These are phyloP conservation scores for Drosophila fulvimacula DNA, from an alignment of 2,888 invertebrate species.

Conservation along the genomic window DNA sequence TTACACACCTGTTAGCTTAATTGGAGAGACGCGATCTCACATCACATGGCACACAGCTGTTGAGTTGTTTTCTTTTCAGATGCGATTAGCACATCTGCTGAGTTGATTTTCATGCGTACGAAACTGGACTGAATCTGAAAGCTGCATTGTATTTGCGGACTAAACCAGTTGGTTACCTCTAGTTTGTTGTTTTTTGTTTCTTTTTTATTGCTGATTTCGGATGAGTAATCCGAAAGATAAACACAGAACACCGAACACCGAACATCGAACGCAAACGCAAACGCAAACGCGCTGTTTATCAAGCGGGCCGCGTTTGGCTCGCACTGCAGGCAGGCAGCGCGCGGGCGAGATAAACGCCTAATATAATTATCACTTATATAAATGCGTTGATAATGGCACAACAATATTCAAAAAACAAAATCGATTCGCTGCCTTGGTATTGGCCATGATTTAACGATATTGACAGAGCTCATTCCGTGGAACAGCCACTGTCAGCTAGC, in stretches of 20 bases:
- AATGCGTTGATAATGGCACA: constrained; percentile 76
- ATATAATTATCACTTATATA: constrained; percentile 80
- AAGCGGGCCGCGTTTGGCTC: constrained; percentile 8
- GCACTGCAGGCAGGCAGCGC: constrained; percentile 33
- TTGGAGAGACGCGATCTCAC: constrained; percentile 45
- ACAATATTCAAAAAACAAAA: constrained; percentile 77
- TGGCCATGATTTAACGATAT: constrained; percentile 16
- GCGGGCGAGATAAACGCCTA: constrained; percentile 59
- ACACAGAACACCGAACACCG: constrained; percentile 31
- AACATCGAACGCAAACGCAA: constrained; percentile 11
- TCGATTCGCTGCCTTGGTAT: constrained; percentile 65
- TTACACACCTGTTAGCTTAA: constrained; percentile 49
- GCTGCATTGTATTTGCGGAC: constrained; percentile 44
- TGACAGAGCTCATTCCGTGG: background rate
- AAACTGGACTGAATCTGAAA: constrained; percentile 20
- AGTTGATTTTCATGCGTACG: constrained; percentile 10
- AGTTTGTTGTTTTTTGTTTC: background rate
- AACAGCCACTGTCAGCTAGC: background rate
- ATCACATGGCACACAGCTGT: constrained; percentile 61
- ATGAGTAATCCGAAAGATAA: constrained; percentile 71
- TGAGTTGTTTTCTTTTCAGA: constrained; percentile 6
- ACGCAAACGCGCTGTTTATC: constrained; percentile 45
- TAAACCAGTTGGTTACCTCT: constrained; percentile 39
- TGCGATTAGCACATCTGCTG: constrained; percentile 44
- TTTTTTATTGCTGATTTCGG: constrained; percentile 9